phyloP scores from a whole-genome alignment of 1,140 invertebrate genomes.

The Caenorhabditis tropicalis region DNA sequence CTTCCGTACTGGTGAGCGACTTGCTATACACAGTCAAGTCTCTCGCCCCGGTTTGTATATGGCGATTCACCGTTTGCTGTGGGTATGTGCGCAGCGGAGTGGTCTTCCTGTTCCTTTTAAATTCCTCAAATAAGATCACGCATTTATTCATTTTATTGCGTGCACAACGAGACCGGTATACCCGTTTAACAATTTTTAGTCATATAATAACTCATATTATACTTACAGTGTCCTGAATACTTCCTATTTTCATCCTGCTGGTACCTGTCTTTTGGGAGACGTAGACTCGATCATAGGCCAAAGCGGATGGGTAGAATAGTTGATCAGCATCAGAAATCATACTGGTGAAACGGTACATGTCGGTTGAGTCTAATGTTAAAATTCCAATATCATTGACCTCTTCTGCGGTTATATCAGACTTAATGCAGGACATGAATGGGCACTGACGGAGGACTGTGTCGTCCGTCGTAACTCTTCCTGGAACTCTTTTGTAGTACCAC shows the following conservation, averaged over 20 bases:
- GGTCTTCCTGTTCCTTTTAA: no score
- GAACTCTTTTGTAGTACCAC: neutral
- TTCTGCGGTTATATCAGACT: neutral
- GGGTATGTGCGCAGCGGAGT: no score
- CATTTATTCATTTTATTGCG: no score
- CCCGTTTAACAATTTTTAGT: no score
- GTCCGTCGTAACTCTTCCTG: neutral
- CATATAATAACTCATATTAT: no score
- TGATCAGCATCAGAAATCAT: neutral
- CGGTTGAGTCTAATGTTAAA: neutral
- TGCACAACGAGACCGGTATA: no score
- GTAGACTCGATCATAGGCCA: neutral
- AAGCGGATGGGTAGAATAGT: neutral
- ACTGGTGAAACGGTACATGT: neutral
- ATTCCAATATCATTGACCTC: neutral
- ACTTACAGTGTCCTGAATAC: neutral
- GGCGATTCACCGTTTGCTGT: no score
- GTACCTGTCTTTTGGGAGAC: neutral
- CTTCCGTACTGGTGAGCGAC: no score
- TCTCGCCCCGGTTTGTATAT: no score
- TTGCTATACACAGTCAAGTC: no score
- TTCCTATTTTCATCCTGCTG: neutral
- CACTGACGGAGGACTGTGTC: neutral
- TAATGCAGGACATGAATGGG: neutral
- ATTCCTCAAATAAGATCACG: no score